Evolutionary conservation across 1,140 invertebrate genomes (phyloP).

Genomic region (Drosophila erecta): DNA sequence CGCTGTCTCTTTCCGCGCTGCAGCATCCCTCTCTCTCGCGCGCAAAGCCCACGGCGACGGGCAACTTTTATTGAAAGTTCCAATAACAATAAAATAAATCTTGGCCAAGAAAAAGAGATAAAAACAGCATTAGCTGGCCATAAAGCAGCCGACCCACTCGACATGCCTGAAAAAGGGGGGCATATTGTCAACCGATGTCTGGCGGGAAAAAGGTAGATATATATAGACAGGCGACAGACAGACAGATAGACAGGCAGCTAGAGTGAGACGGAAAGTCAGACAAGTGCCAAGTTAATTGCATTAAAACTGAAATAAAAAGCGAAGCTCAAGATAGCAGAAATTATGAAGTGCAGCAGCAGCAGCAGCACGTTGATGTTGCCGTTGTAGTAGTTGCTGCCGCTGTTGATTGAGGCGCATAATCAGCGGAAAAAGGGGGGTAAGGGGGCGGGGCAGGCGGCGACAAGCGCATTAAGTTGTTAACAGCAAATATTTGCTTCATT

Average conservation of each 20-base stretch:
- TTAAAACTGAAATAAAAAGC: conserved; percentile 83
- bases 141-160: conserved; percentile 63
- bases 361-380: conserved; percentile 38
- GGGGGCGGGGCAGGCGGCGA: conserved; percentile 27
- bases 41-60: conserved; percentile 20
- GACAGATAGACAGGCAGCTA: conserved; percentile 7
- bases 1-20: not conserved
- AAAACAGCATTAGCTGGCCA: conserved; percentile 77
- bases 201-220: conserved; percentile 21
- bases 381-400: conserved; percentile 28
- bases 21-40: not conserved
- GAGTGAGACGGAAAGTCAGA: conserved; percentile 66
- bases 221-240: not conserved
- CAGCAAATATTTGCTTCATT: conserved; percentile 83
- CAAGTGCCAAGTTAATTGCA: conserved; percentile 82
- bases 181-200: conserved; percentile 56
- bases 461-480: conserved; percentile 82
- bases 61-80: conserved; percentile 78
- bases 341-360: conserved; percentile 73
- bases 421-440: conserved; percentile 34
- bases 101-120: conserved; percentile 80
- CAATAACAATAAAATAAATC: conserved; percentile 82
- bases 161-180: conserved; percentile 3
- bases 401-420: conserved; percentile 81
- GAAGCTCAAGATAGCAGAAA: conserved; percentile 79